Conservation (phyloP, 2,113 vertebrate species). For the Anarrhichthys ocellatus region DNA sequence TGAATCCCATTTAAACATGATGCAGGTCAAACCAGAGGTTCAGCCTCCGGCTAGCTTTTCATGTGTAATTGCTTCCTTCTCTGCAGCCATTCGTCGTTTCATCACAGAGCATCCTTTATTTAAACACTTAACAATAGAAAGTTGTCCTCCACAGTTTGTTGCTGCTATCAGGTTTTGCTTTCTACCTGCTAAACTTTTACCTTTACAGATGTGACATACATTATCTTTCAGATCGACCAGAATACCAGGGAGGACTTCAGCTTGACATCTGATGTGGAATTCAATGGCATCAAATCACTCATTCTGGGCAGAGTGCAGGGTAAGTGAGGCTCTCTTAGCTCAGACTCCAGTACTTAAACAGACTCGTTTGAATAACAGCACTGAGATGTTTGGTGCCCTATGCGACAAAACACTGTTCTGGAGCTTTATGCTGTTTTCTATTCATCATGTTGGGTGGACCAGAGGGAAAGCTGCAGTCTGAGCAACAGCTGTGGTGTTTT, state of each 20-base stretch:
- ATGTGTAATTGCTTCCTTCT: background rate
- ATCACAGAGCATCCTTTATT: background rate
- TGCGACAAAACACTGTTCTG: conserved; percentile 9
- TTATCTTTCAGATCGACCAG: conserved; percentile 87
- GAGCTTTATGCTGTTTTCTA: conserved; percentile 30
- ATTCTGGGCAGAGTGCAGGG: conserved; percentile 89
- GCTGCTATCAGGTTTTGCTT: background rate
- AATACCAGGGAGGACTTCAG: conserved; percentile 86
- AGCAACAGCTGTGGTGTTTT: conserved; percentile 31
- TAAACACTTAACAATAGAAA: conserved; percentile 6
- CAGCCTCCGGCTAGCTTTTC: background rate
- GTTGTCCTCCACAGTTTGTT: background rate
- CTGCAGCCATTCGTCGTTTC: background rate
- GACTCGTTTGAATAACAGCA: conserved; percentile 53
- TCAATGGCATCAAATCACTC: conserved; percentile 90
- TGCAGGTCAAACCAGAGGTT: conserved; percentile 15
- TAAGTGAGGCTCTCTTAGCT: conserved; percentile 77
- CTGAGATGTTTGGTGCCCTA: conserved; percentile 25
- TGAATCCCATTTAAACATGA: conserved; percentile 23
- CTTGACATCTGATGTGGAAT: conserved; percentile 89
- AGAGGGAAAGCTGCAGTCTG: conserved; percentile 5
- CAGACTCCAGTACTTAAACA: conserved; percentile 8
- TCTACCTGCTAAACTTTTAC: background rate
- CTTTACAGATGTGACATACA: background rate
- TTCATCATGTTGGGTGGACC: conserved; percentile 10